Conservation (phyloP, 2,888 invertebrate genomes). For the Pachycephus smyrnensis region DNA sequence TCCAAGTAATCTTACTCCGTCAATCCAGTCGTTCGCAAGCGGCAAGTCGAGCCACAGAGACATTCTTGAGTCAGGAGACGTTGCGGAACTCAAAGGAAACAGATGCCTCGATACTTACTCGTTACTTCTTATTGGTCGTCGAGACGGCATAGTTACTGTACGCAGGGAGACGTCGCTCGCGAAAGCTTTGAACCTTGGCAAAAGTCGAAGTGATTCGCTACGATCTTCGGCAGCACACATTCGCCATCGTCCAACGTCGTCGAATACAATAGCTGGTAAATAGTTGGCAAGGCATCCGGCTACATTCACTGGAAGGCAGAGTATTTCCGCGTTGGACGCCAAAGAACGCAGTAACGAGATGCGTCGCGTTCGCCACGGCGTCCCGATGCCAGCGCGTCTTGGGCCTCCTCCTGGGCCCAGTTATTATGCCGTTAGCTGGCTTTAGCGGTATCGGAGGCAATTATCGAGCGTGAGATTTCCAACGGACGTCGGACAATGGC, state of each 20-base stretch:
- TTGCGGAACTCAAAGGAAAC: slow-evolving; percentile 30
- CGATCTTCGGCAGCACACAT: too few species aligned
- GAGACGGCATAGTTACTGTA: background rate
- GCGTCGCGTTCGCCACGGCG: too few species aligned
- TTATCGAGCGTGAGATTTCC: slow-evolving; percentile 58
- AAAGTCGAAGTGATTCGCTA: too few species aligned
- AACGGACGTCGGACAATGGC: slow-evolving; percentile 54
- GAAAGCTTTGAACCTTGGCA: background rate
- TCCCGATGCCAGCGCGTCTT: too few species aligned
- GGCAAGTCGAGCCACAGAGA: slow-evolving; percentile 33
- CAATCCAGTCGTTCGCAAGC: slow-evolving; percentile 11
- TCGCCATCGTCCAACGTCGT: too few species aligned
- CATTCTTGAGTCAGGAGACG: slow-evolving; percentile 29
- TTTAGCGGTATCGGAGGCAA: slow-evolving; percentile 55
- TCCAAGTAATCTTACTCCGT: background rate
- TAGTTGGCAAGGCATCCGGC: too few species aligned
- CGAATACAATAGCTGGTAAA: too few species aligned
- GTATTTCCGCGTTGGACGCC: too few species aligned
- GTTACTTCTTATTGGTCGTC: slow-evolving; percentile 37
- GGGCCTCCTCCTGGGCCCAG: slow-evolving; percentile 42
- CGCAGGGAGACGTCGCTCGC: background rate
- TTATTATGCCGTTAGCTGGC: slow-evolving; percentile 59
- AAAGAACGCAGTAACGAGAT: too few species aligned
- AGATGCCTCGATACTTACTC: slow-evolving; percentile 30
- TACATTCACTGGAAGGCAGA: too few species aligned